Percentiles rank a stretch among this genome's conserved stretches.
Evolutionary conservation across 2,888 invertebrate species (phyloP).

Genomic region (Punctoribates punctum): DNA sequence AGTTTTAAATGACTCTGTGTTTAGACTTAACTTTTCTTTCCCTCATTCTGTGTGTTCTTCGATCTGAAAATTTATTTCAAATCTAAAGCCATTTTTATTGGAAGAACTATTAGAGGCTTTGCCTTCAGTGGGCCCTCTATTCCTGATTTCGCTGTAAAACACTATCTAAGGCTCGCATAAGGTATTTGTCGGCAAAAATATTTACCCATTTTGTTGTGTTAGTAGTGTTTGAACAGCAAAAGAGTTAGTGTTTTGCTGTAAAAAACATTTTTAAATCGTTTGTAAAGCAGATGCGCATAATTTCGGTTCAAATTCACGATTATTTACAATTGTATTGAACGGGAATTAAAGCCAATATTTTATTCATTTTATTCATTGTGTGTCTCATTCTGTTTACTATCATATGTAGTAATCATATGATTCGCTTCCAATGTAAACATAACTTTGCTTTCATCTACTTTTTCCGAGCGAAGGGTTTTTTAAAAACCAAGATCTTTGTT

Average conservation of each 20-base stretch:
- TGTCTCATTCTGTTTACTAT: background rate
- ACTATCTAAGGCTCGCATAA: conserved; percentile 25
- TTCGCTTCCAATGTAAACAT: background rate
- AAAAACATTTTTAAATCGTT: background rate
- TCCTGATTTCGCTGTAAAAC: background rate
- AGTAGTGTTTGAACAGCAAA: background rate
- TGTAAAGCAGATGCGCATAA: conserved; percentile 7
- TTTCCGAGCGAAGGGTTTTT: too few relatives aligned
- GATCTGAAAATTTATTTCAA: background rate
- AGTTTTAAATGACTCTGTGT: background rate
- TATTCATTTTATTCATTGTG: background rate
- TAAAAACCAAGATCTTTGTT: too few relatives aligned
- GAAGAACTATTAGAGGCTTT: conserved; percentile 18
- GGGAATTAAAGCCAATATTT: background rate
- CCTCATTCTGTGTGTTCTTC: background rate
- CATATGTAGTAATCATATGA: too few relatives aligned
- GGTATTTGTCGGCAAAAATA: conserved; percentile 35
- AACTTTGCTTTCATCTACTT: background rate
- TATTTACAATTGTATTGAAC: background rate
- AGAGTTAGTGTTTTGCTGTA: background rate
- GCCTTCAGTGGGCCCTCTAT: background rate
- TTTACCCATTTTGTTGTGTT: conserved; percentile 19
- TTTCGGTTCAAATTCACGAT: background rate
- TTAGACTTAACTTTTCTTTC: background rate
- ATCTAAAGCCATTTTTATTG: conserved; percentile 19